A percentile compares a stretch with the other conserved stretches of the same genome.
phyloP scores from a whole-genome alignment of 2,888 invertebrate species.

The Loripinus fragilis region DNA sequence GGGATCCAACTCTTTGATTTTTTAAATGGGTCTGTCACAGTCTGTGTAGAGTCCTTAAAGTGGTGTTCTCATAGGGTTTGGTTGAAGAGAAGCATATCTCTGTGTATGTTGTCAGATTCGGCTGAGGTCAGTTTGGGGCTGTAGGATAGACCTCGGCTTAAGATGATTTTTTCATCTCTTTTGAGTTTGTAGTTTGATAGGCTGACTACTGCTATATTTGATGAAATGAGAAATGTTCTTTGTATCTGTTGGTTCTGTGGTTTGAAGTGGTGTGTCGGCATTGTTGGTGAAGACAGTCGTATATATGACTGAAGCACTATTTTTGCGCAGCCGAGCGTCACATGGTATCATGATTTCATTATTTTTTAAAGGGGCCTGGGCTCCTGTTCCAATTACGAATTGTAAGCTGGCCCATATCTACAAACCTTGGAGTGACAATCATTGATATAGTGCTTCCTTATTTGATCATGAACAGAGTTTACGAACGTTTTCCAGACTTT shows the following conservation, averaged over 20 bases:
- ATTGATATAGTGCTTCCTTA: slow-evolving; percentile 94
- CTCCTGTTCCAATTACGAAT: too few species aligned
- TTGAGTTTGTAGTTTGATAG: neutral
- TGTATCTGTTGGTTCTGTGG: neutral
- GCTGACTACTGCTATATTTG: neutral
- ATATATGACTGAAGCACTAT: neutral
- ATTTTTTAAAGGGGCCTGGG: too few species aligned
- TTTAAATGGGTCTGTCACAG: too few species aligned
- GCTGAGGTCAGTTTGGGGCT: neutral
- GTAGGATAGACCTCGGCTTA: neutral
- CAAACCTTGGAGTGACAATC: slow-evolving; percentile 92
- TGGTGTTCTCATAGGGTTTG: neutral
- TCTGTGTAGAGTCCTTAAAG: too few species aligned
- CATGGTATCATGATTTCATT: neutral
- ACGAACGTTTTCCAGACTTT: too few species aligned
- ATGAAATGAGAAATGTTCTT: neutral
- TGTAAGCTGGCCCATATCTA: too few species aligned
- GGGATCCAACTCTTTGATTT: too few species aligned
- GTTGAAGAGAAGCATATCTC: neutral
- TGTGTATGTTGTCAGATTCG: neutral
- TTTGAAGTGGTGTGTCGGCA: neutral
- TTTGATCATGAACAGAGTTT: slow-evolving; percentile 97
- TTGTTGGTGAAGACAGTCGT: neutral
- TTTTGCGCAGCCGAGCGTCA: too few species aligned
- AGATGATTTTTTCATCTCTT: neutral